Evolutionary conservation across 2,797 vertebrate genomes (phyloP), one percentile per base, ranked within the genome.

Genomic region (Hephaestus fuliginosus): DNA sequence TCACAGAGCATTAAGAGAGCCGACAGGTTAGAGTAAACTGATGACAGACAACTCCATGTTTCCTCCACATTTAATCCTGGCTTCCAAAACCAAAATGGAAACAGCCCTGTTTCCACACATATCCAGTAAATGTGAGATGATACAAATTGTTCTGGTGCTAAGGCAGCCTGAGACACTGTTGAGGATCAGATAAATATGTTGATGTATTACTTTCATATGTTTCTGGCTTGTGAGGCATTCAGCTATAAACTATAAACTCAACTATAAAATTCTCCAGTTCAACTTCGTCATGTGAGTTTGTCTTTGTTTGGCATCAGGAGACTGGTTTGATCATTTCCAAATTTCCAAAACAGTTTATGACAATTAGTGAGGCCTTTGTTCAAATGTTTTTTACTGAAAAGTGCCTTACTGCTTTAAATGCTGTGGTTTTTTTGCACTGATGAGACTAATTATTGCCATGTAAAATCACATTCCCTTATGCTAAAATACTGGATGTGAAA

Each of bases 151-250:
- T 74, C 11, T 53, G 58, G 9, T 75, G 51, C 39, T n/a, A 53
- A 6, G 25, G 41, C 43, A 5, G 53, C 22, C 70, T 61, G 65
- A 39, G 72, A 75, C 75, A 69, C 49, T 6, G 15, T 22, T 18
- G 28, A 68, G 2, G 52, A 74, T 11, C 57, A 17, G 58, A 81
- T 67, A 73, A 80, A 87, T 55, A 51, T 44, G 76, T 48, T 25
- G 17, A 80, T 69, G 49, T 78, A 84, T 80, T 68, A 57, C 76
- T 71, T 71, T 68, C 78, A 81, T 64, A 22, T 77, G 82, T 68
- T 82, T 67, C 67, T 61, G 20, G 33, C 33, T 36, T 57, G 60
- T 46, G 73, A 82, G 76, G 56, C 22, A 67, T 73, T 57, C 52
- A 44, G 44, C 17, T 25, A 25, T 25, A 25, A 25, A 25, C 25